A percentile compares a stretch with the other conserved stretches of the same genome.
Conservation (phyloP, 2,888 invertebrate species). For the Fragum sueziense region DNA sequence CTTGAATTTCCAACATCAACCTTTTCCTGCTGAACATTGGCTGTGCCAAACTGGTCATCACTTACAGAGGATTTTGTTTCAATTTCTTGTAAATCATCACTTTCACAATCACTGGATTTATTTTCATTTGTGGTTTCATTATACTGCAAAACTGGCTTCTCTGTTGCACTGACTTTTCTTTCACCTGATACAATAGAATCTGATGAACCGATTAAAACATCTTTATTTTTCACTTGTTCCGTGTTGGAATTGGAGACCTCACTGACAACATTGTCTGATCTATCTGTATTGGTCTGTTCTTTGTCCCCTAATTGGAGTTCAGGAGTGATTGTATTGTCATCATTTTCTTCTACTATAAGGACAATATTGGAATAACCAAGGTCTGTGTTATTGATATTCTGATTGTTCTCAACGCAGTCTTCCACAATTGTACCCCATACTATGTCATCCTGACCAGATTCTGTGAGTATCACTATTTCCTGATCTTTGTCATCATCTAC, state of each 20-base stretch:
- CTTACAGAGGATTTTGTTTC: too few species aligned
- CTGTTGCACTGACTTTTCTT: too few species aligned
- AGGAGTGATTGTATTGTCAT: constrained; percentile 3
- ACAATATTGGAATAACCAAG: constrained; percentile 7
- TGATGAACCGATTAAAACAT: background rate
- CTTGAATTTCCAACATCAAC: too few species aligned
- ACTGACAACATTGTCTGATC: background rate
- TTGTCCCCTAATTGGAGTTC: background rate
- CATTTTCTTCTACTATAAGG: constrained; percentile 1
- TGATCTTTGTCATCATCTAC: background rate
- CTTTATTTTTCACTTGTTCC: background rate
- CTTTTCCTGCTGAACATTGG: too few species aligned
- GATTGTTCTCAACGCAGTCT: background rate
- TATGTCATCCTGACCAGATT: background rate
- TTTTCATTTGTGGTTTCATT: too few species aligned
- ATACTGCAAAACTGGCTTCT: too few species aligned
- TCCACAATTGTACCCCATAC: background rate
- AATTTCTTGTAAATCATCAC: too few species aligned
- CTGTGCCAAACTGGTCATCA: too few species aligned
- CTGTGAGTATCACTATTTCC: constrained; percentile 11
- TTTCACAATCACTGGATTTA: too few species aligned
- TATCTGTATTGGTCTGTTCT: background rate
- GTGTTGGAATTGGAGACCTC: background rate
- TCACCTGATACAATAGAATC: background rate
- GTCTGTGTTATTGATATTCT: background rate